Evolutionary conservation across 2,888 invertebrate species (phyloP), one percentile per base, ranked within the genome.

Genomic region (Neuroscelio doddi): DNA sequence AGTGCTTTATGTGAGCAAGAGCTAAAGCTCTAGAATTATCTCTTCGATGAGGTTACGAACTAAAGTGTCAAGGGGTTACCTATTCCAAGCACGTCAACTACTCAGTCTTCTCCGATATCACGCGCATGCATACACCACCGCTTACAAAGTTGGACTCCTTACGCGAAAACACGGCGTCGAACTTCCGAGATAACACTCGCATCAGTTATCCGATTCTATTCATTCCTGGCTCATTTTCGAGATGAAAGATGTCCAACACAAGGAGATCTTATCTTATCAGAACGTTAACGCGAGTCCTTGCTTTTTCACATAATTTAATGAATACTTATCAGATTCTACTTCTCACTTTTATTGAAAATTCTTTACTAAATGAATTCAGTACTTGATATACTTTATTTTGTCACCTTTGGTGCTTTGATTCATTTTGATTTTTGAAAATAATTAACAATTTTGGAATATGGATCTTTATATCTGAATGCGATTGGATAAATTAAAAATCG

Each of bases 131-230:
- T n/a, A n/a, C 30, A 10, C 9, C 9, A 3, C 10, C 30, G 9
- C 30, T 21, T 10, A 9, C 17, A 17, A 39, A 39, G n/a, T 39
- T 39, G 17, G 17, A 29, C 15, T 44, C 26, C 26, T 29, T 44
- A 15, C 15, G 16, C 27, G 44, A 29, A 44, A 44, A 44, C 26
- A 15, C 38, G 9, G n/a, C 17, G 12, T 16, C n/a, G 5, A 38
- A 17, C 21, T 17, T 14, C 3, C 3, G 21, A 17, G 38, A 38
- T 38, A 38, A 17, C 38, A 17, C 21, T 17, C 38, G 38, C 34
- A 14, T 34, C 34, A 34, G 10, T 34, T 34, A 34, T 38, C 38
- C 17, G 17, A 38, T 38, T 38, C 17, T 5, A 38, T 38, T 38
- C 38, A 17, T 7, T n/a, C 16, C 17, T 1, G 38, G 17, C 9